Evolutionary conservation across 37 sponge, comb jelly and placozoan species (phyloP).

Genomic region (Aplysina aerophoba): DNA sequence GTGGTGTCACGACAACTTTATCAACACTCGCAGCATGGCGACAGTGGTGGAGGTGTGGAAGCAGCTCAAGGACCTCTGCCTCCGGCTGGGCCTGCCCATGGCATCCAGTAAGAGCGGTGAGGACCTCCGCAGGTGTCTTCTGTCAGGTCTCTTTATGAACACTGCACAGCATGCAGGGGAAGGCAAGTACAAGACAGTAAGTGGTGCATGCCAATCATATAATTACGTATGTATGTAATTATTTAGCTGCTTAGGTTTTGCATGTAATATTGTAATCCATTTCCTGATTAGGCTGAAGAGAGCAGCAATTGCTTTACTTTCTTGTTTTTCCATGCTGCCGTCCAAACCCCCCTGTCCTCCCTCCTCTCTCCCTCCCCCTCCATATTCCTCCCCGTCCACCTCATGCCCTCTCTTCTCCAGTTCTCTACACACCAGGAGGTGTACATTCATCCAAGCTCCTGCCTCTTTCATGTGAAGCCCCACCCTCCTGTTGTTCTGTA

Average conservation of each 20-base stretch:
- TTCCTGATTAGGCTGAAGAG: too few species aligned
- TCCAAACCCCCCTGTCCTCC: background rate
- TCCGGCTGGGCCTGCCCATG: slow-evolving; percentile 47
- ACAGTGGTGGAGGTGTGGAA: slow-evolving; percentile 68
- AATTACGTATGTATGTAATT: too few species aligned
- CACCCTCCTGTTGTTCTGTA: slow-evolving; percentile 73
- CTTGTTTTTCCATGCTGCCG: too few species aligned
- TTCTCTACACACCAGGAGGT: slow-evolving; percentile 70
- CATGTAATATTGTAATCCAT: too few species aligned
- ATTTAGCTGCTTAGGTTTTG: too few species aligned
- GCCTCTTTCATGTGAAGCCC: slow-evolving; percentile 75
- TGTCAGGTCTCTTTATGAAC: slow-evolving; percentile 73
- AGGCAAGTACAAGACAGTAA: slow-evolving; percentile 71
- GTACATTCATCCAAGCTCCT: slow-evolving; percentile 87
- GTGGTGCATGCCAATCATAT: too few species aligned
- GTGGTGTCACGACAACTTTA: slow-evolving; percentile 91
- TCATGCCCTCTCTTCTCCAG: slow-evolving; percentile 19
- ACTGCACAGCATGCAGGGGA: slow-evolving; percentile 72
- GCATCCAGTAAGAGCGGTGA: slow-evolving; percentile 37
- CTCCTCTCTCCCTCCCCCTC: background rate
- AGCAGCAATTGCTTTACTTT: too few species aligned
- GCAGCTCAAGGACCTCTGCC: slow-evolving; percentile 81
- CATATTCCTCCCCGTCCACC: background rate
- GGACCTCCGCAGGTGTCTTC: slow-evolving; percentile 41
- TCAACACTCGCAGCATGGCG: slow-evolving; percentile 78